Percentiles rank a stretch among this genome's conserved stretches.
Evolutionary conservation across 1,140 invertebrate species (phyloP).

Genomic region (Octopus sinensis): DNA sequence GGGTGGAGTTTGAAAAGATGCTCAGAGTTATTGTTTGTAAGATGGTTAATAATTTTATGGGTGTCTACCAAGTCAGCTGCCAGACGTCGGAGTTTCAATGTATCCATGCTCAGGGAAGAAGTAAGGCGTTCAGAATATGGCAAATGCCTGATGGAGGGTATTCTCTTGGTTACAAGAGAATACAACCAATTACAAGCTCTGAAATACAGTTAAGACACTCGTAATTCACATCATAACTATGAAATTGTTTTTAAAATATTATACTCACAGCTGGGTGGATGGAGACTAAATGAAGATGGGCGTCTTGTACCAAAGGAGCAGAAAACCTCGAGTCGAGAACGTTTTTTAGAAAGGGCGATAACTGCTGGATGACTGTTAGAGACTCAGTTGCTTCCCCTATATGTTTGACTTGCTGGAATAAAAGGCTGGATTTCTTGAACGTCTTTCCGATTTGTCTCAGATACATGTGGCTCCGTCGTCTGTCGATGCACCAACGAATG

Average conservation of each 20-base stretch:
- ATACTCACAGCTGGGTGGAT: not conserved
- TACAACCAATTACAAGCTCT: not conserved
- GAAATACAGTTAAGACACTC: not conserved
- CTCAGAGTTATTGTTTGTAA: no score
- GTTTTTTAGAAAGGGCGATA: not conserved
- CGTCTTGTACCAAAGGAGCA: not conserved
- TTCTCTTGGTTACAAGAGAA: not conserved
- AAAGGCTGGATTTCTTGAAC: not conserved
- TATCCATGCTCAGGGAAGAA: not conserved
- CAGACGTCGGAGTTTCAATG: not conserved
- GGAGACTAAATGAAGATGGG: not conserved
- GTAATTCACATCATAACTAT: not conserved
- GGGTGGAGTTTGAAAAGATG: no score
- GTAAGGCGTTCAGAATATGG: not conserved
- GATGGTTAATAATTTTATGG: no score
- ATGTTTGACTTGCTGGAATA: not conserved
- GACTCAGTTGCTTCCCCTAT: not conserved
- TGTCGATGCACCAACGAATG: not conserved
- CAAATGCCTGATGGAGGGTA: not conserved
- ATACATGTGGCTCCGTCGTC: not conserved
- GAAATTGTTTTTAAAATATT: not conserved
- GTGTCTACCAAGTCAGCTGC: not conserved
- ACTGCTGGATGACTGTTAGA: not conserved
- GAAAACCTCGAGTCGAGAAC: not conserved
- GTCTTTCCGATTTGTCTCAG: not conserved